Percentiles rank a stretch among this genome's conserved stretches.
phyloP scores from a whole-genome alignment of 1,140 invertebrate genomes.

The Phortica variegata region DNA sequence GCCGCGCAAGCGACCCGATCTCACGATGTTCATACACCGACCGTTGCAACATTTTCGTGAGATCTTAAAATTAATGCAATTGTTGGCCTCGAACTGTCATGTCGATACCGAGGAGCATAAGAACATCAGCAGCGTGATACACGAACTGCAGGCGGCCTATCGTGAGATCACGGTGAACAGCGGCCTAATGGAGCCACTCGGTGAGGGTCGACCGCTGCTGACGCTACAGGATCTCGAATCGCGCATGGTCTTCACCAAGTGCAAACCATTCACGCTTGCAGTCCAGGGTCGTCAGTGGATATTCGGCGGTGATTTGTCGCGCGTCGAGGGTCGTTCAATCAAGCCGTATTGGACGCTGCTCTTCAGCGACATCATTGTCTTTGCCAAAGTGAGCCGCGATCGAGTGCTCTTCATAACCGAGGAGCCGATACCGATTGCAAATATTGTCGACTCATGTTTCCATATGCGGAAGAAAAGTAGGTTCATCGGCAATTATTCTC shows the following conservation, averaged over 20 bases:
- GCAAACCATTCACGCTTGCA: slow-evolving; percentile 81
- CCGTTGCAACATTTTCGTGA: slow-evolving; percentile 76
- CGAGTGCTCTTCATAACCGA: slow-evolving; percentile 82
- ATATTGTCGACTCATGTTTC: slow-evolving; percentile 79
- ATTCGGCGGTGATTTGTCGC: slow-evolving; percentile 78
- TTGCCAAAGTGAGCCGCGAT: slow-evolving; percentile 81
- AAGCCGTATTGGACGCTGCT: slow-evolving; percentile 81
- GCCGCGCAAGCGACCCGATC: slow-evolving; percentile 75
- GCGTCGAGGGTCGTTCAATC: slow-evolving; percentile 77
- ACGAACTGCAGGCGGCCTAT: slow-evolving; percentile 63
- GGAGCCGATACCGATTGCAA: slow-evolving; percentile 75
- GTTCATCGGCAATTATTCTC: slow-evolving; percentile 4
- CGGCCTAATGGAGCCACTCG: slow-evolving; percentile 78
- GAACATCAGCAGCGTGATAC: slow-evolving; percentile 53
- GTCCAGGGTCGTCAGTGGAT: slow-evolving; percentile 83
- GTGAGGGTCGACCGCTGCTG: slow-evolving; percentile 75
- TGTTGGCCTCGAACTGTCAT: slow-evolving; percentile 50
- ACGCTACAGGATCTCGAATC: slow-evolving; percentile 81
- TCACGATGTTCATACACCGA: slow-evolving; percentile 76
- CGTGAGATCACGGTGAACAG: slow-evolving; percentile 77
- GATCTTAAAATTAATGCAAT: slow-evolving; percentile 61
- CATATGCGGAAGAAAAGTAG: slow-evolving; percentile 79
- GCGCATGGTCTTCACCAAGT: slow-evolving; percentile 80
- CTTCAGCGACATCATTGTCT: slow-evolving; percentile 79
- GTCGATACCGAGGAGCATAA: slow-evolving; percentile 56